Conservation (phyloP, 1,140 invertebrate species). For the Drosophila busckii region DNA sequence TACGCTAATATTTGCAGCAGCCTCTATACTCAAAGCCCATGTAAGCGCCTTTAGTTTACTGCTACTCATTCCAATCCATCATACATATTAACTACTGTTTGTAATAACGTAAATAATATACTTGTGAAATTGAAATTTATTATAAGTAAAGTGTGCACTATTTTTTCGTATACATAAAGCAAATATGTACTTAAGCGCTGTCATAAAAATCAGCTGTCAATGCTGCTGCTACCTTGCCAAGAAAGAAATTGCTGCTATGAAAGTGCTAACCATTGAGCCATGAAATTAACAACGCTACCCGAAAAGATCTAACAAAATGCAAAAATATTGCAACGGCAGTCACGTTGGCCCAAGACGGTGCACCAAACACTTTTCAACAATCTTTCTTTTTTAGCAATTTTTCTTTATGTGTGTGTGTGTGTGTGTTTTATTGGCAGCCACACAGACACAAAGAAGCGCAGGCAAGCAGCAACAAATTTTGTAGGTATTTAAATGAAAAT, state of each 20-base stretch:
- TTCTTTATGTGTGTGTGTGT: background rate
- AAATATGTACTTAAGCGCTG: conserved; percentile 1
- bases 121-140: too few relatives aligned
- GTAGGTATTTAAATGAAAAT: conserved; percentile 57
- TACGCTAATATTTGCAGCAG: too few relatives aligned
- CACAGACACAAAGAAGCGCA: conserved; percentile 3
- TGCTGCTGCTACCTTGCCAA: conserved; percentile 26
- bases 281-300: conserved; percentile 70
- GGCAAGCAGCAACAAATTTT: conserved; percentile 30
- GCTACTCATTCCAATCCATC: too few relatives aligned
- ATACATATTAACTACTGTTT: too few relatives aligned
- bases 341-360: conserved; percentile 11
- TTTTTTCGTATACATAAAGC: background rate
- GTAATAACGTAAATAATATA: too few relatives aligned
- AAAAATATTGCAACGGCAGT: conserved; percentile 57
- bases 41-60: too few relatives aligned
- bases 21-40: too few relatives aligned
- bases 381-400: conserved; percentile 1
- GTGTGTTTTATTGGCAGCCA: background rate
- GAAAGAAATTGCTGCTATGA: conserved; percentile 35
- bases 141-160: too few relatives aligned
- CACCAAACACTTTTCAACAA: conserved; percentile 27
- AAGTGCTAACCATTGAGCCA: conserved; percentile 50
- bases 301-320: conserved; percentile 69
- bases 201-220: conserved; percentile 9